phyloP scores from a whole-genome alignment of 1,140 invertebrate species.

The Diuraphis noxia region DNA sequence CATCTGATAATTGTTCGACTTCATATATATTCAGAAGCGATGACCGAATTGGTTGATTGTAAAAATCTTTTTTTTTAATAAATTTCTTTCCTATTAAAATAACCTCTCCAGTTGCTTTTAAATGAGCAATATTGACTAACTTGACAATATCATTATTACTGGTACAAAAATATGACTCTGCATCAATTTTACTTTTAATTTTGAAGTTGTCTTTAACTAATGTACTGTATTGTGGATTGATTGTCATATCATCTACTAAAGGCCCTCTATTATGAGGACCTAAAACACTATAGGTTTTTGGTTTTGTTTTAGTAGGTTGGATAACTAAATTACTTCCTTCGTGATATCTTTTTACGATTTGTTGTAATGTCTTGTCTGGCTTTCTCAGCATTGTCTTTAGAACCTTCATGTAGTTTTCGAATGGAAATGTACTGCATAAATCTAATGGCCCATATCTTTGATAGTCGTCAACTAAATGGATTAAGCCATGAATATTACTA shows the following conservation, averaged over 20 bases:
- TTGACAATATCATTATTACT: constrained; percentile 6
- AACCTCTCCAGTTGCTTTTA: neutral
- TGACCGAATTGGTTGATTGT: neutral
- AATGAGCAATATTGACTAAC: constrained; percentile 17
- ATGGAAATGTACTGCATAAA: constrained; percentile 20
- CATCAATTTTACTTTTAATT: constrained; percentile 5
- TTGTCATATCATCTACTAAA: neutral
- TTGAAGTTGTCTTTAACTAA: constrained; percentile 12
- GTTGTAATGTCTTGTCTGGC: neutral
- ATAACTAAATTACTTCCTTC: neutral
- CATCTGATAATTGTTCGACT: neutral
- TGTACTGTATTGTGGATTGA: constrained; percentile 25
- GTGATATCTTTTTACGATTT: constrained; percentile 20
- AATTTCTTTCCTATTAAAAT: constrained; percentile 15
- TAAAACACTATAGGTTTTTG: neutral
- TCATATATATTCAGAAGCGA: neutral
- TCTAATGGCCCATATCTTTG: constrained; percentile 19
- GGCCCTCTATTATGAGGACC: neutral
- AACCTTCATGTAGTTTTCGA: constrained; percentile 39
- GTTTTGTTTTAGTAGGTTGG: neutral
- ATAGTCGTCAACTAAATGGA: constrained; percentile 23
- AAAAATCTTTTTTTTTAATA: neutral
- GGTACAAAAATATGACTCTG: constrained; percentile 21
- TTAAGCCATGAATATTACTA: constrained; percentile 7
- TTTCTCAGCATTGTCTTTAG: constrained; percentile 13